These are phyloP conservation scores for Psammodynastes pulverulentus DNA, from an alignment of 2,113 vertebrate genomes.

Conservation along the genomic window DNA sequence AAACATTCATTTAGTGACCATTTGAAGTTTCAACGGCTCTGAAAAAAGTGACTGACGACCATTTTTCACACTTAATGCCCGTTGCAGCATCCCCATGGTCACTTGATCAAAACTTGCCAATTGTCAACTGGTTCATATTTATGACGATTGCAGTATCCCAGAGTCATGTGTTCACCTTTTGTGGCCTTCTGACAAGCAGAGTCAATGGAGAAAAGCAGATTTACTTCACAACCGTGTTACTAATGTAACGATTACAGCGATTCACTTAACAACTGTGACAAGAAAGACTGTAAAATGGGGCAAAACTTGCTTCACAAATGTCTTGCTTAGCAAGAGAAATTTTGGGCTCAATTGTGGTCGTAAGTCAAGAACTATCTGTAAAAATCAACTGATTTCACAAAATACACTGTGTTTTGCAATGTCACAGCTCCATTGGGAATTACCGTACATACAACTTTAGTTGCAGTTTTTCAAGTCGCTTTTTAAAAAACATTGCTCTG, in stretches of 20 bases:
- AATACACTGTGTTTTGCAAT: neutral
- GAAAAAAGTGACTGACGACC: neutral
- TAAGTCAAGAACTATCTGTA: neutral
- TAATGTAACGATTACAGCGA: neutral
- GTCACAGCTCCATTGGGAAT: neutral
- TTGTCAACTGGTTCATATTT: too few species aligned
- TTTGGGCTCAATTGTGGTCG: neutral
- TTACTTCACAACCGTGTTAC: neutral
- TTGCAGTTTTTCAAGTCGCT: neutral
- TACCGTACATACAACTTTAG: neutral
- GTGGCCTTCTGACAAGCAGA: too few species aligned
- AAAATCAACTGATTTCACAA: neutral
- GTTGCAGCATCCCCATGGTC: too few species aligned
- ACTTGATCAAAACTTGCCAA: too few species aligned
- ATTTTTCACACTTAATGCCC: too few species aligned
- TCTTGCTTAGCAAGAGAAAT: neutral
- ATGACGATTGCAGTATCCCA: too few species aligned
- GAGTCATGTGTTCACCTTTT: too few species aligned
- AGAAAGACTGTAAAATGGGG: neutral
- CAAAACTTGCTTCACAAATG: neutral
- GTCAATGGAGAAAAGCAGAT: neutral
- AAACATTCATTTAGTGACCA: neutral
- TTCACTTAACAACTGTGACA: neutral
- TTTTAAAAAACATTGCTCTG: slow-evolving; percentile 1
- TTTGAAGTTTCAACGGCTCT: neutral